These are phyloP conservation scores for Sternotherus odoratus DNA, from an alignment of 2,797 vertebrate species.

Conservation along the genomic window DNA sequence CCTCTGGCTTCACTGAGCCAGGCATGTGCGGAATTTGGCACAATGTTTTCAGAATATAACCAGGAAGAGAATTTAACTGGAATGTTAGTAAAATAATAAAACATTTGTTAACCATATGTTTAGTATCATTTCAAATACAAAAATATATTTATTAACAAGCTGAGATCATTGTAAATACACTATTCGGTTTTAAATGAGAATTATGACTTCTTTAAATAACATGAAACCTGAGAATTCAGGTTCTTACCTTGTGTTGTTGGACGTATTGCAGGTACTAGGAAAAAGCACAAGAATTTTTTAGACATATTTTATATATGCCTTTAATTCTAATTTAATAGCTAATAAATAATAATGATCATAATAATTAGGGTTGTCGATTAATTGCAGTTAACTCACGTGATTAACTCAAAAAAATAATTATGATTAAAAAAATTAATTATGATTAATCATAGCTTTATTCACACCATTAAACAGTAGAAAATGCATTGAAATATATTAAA, in stretches of 20 bases:
- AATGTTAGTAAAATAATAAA: slow-evolving; percentile 43
- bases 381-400: too few species aligned
- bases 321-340: slow-evolving; percentile 8
- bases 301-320: slow-evolving; percentile 29
- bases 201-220: slow-evolving; percentile 6
- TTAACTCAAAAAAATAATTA: too few species aligned
- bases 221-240: slow-evolving; percentile 38
- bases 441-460: too few species aligned
- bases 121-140: slow-evolving; percentile 23
- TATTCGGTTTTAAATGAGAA: not conserved
- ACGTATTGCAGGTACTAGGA: slow-evolving; percentile 78
- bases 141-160: slow-evolving; percentile 11
- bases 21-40: not conserved
- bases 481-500: too few species aligned
- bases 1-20: not conserved
- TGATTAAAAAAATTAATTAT: too few species aligned
- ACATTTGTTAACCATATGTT: not conserved
- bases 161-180: not conserved
- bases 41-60: not conserved
- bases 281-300: slow-evolving; percentile 69
- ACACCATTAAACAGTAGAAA: too few species aligned
- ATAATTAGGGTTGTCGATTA: too few species aligned
- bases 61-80: not conserved
- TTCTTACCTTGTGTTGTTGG: slow-evolving; percentile 82
- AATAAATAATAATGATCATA: slow-evolving; percentile 10